A percentile compares a stretch with the other conserved stretches of the same genome.
Conservation (phyloP, 1,140 invertebrate species). For the Zaprionus inermis region DNA sequence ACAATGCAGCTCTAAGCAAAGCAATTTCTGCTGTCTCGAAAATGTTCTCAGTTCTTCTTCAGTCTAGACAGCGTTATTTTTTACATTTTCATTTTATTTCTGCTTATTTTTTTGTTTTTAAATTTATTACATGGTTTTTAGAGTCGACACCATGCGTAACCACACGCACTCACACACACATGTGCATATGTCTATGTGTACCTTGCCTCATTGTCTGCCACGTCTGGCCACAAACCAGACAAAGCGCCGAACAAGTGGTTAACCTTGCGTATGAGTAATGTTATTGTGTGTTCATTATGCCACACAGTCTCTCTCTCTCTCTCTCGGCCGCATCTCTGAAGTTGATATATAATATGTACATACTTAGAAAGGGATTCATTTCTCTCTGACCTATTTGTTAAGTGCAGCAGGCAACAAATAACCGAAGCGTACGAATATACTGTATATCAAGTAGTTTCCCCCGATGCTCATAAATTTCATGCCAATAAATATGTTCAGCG, state of each 20-base stretch:
- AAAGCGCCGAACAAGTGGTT: constrained; percentile 54
- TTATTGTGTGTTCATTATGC: constrained; percentile 59
- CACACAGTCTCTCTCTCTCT: constrained; percentile 16
- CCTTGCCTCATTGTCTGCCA: constrained; percentile 3
- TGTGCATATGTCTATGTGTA: background rate
- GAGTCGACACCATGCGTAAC: background rate
- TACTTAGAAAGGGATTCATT: constrained; percentile 14
- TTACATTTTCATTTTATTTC: constrained; percentile 19
- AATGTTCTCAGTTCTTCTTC: constrained; percentile 44
- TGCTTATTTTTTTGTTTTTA: constrained; percentile 29
- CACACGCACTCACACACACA: background rate
- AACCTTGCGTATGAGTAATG: constrained; percentile 78
- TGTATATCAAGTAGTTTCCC: constrained; percentile 2
- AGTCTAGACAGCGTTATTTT: constrained; percentile 64
- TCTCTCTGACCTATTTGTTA: constrained; percentile 23
- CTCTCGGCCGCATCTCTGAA: constrained; percentile 41
- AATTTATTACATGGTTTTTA: constrained; percentile 60
- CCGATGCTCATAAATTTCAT: constrained; percentile 31
- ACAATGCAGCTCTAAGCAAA: constrained; percentile 48
- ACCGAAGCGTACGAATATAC: constrained; percentile 13
- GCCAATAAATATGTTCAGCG: constrained; percentile 42
- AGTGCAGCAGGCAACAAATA: background rate
- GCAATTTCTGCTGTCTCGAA: constrained; percentile 51
- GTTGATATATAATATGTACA: constrained; percentile 36
- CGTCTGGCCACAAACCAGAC: constrained; percentile 10